These are phyloP conservation scores for Pardosa pseudoannulata DNA, from an alignment of 2,888 invertebrate genomes.

Conservation along the genomic window DNA sequence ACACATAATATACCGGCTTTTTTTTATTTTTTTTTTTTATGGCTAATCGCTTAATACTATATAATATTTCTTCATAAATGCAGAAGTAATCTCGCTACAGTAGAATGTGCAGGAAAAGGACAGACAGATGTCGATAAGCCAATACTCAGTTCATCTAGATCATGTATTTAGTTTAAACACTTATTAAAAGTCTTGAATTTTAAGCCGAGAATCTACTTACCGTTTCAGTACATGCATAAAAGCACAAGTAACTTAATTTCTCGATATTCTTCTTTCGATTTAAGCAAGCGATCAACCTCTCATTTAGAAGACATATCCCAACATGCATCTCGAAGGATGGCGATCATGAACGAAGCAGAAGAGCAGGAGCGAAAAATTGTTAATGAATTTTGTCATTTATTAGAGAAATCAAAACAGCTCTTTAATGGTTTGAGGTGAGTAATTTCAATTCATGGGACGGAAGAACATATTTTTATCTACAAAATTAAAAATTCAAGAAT, in stretches of 20 bases:
- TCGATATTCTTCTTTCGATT: slow-evolving; percentile 65
- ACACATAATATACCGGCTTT: no score
- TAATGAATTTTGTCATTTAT: slow-evolving; percentile 95
- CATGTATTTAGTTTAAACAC: no score
- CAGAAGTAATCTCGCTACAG: background rate
- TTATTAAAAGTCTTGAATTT: no score
- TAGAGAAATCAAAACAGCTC: slow-evolving; percentile 97
- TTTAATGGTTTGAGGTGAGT: slow-evolving; percentile 94
- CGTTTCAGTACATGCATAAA: slow-evolving; percentile 60
- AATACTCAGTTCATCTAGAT: background rate
- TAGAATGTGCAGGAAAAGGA: background rate
- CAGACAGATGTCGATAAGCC: background rate
- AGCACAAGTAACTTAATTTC: slow-evolving; percentile 62
- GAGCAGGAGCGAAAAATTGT: slow-evolving; percentile 94
- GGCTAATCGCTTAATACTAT: no score
- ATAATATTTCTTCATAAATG: background rate
- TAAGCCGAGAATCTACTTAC: background rate
- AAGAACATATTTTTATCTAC: no score
- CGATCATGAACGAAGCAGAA: slow-evolving; percentile 84
- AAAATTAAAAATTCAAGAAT: no score
- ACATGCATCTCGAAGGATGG: slow-evolving; percentile 74
- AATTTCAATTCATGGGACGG: background rate
- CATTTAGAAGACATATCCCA: slow-evolving; percentile 70
- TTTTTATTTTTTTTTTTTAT: no score
- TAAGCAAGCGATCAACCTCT: slow-evolving; percentile 64